phyloP scores from a whole-genome alignment of 2,113 vertebrate genomes.

The Lanius ludovicianus region DNA sequence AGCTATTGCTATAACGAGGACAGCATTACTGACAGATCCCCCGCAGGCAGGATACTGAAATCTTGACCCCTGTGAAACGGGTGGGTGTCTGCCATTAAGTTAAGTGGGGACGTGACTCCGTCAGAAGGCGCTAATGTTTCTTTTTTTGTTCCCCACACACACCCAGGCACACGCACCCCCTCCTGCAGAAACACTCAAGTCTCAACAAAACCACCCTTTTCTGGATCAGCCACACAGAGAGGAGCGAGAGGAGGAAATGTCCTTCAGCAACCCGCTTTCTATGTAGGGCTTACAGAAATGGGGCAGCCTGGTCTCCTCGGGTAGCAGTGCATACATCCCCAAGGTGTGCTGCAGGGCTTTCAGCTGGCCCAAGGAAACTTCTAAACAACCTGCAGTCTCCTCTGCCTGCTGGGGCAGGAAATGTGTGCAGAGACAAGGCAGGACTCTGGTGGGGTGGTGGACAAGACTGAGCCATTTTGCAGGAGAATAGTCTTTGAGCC shows the following conservation, averaged over 20 bases:
- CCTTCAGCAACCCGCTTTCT: background rate
- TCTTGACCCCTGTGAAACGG: constrained; percentile 38
- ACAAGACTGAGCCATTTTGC: background rate
- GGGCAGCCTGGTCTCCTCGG: background rate
- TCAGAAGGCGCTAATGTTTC: background rate
- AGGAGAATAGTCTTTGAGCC: background rate
- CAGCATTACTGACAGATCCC: constrained; percentile 47
- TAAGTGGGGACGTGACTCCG: background rate
- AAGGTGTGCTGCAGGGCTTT: background rate
- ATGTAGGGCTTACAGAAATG: background rate
- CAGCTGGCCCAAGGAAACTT: background rate
- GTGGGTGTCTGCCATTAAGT: constrained; percentile 54
- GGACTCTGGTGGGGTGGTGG: rapidly evolving
- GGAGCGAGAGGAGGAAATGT: background rate
- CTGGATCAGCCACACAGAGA: background rate
- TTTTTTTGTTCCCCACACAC: background rate
- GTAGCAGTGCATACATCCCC: background rate
- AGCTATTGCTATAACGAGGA: constrained; percentile 55
- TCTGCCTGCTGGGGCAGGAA: background rate
- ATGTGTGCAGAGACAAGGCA: background rate
- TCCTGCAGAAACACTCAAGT: background rate
- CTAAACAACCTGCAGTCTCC: background rate
- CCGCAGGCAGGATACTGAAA: background rate
- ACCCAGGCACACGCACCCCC: background rate
- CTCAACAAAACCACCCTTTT: constrained; percentile 8